phyloP scores from a whole-genome alignment of 37 sponge, comb jelly and placozoan genomes.

The Hormiphora californensis region DNA sequence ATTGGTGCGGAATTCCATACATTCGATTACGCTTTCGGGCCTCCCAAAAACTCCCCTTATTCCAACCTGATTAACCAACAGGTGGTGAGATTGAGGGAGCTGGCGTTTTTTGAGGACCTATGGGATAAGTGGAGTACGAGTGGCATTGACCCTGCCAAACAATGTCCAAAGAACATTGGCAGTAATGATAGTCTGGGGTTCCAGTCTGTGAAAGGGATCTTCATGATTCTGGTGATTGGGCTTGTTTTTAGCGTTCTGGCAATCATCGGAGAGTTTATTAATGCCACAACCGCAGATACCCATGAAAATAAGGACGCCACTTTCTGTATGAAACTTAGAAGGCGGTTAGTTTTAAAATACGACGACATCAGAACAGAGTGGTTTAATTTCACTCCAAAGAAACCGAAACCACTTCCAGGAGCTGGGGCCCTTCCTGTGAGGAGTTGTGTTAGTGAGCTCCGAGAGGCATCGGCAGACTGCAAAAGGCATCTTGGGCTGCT shows the following conservation, averaged over 20 bases:
- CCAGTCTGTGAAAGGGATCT: not conserved
- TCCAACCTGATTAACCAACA: not conserved
- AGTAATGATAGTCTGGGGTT: not conserved
- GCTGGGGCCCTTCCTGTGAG: too few species aligned
- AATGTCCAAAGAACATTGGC: not conserved
- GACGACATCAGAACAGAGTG: not conserved
- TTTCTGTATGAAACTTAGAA: not conserved
- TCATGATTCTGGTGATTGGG: not conserved
- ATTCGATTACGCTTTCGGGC: slow-evolving; percentile 1
- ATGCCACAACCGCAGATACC: not conserved
- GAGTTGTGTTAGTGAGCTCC: too few species aligned
- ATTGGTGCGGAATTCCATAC: not conserved
- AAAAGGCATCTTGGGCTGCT: too few species aligned
- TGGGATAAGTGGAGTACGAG: not conserved
- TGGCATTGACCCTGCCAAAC: not conserved
- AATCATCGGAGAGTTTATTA: not conserved
- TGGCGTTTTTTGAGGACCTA: not conserved
- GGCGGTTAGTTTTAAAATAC: not conserved
- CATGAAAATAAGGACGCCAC: not conserved
- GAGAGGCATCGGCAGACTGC: too few species aligned
- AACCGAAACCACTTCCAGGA: too few species aligned
- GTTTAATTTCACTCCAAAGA: not conserved
- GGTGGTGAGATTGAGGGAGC: not conserved
- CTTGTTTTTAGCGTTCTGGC: not conserved
- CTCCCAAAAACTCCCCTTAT: not conserved